phyloP scores from a whole-genome alignment of 2,113 vertebrate species.

The Pyrgilauda ruficollis region DNA sequence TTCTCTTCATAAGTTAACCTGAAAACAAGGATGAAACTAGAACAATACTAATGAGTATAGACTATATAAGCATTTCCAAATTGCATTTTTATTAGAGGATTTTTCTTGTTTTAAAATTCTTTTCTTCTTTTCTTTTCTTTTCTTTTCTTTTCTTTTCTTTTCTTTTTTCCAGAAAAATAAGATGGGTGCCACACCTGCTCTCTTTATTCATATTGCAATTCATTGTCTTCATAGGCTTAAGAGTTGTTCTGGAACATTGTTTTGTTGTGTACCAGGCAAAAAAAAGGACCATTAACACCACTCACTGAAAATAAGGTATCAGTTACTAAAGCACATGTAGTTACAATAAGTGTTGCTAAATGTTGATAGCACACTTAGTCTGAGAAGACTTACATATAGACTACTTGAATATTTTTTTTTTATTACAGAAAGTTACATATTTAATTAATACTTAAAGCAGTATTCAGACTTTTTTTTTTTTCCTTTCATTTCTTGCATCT shows the following conservation, averaged over 20 bases:
- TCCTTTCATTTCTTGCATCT: background rate
- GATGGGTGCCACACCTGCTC: fast-evolving
- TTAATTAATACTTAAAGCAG: background rate
- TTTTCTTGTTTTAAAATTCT: background rate
- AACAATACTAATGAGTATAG: background rate
- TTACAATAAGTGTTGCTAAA: background rate
- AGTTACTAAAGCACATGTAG: background rate
- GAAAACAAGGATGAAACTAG: background rate
- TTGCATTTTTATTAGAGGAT: background rate
- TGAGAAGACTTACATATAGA: background rate
- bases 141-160: too few relatives aligned
- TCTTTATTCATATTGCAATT: background rate
- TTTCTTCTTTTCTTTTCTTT: fast-evolving
- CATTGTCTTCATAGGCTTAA: background rate
- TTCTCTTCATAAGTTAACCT: background rate
- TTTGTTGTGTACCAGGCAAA: background rate
- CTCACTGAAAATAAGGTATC: background rate
- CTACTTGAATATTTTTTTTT: background rate
- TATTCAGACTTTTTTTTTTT: background rate
- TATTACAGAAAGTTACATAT: background rate
- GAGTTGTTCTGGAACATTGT: background rate
- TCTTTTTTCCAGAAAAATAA: background rate
- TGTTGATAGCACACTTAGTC: background rate
- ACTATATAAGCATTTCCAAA: background rate
- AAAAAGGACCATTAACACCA: background rate